A percentile compares a stretch with the other conserved stretches of the same genome.
Conservation (phyloP, 2,113 vertebrate genomes). For the Cavia aperea region DNA sequence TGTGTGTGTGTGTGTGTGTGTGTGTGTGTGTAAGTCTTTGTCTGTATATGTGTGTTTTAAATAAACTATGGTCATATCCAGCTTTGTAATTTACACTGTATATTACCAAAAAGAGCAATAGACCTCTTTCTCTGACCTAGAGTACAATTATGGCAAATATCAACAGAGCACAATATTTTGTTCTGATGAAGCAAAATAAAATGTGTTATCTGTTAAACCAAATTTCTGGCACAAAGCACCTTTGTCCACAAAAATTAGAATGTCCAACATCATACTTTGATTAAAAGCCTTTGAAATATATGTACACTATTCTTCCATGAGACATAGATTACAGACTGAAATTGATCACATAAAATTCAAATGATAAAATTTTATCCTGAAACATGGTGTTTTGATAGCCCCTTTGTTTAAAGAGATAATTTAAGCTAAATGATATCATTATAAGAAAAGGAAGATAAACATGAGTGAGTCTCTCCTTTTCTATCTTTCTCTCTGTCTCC, state of each 20-base stretch:
- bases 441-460: neutral
- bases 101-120: neutral
- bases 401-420: neutral
- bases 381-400: neutral
- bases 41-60: neutral
- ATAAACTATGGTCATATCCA: neutral
- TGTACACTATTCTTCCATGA: neutral
- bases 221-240: neutral
- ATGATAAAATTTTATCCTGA: neutral
- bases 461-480: neutral
- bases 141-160: neutral
- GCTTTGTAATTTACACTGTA: neutral
- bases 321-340: neutral
- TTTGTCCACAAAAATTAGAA: neutral
- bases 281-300: neutral
- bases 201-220: neutral
- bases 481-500: neutral
- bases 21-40: neutral
- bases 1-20: neutral
- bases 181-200: neutral
- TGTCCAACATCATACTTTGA: neutral
- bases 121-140: neutral
- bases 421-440: neutral
- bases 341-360: neutral
- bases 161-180: neutral